A percentile compares a stretch with the other conserved stretches of the same genome.
Evolutionary conservation across 2,113 vertebrate genomes (phyloP).

Genomic region (Sebastes schlegelii): DNA sequence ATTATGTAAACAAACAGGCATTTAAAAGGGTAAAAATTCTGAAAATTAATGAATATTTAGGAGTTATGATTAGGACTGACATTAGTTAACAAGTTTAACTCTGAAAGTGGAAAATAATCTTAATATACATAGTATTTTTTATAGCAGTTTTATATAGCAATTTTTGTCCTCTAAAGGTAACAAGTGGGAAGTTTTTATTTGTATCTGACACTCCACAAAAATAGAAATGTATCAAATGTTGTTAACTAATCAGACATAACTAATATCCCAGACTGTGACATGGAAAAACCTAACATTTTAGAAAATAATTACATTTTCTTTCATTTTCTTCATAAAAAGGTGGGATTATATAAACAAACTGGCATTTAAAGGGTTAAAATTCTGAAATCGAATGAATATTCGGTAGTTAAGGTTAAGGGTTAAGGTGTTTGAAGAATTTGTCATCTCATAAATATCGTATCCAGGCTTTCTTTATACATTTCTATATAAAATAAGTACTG

Average conservation of each 20-base stretch:
- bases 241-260: too few species aligned
- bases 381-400: too few species aligned
- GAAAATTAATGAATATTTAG: background rate
- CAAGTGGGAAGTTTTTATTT: too few species aligned
- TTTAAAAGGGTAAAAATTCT: background rate
- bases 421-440: background rate
- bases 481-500: background rate
- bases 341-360: too few species aligned
- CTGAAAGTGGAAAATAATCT: background rate
- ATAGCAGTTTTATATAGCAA: background rate
- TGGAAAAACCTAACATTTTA: too few species aligned
- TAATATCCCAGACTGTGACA: too few species aligned
- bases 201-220: too few species aligned
- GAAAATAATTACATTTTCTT: too few species aligned
- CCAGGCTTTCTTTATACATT: background rate
- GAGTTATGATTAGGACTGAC: background rate
- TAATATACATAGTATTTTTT: background rate
- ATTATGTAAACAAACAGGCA: background rate
- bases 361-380: too few species aligned
- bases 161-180: background rate
- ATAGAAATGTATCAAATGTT: too few species aligned
- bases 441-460: background rate
- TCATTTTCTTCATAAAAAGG: too few species aligned
- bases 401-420: background rate
- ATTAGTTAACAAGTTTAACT: background rate